These are phyloP conservation scores for Cynaeus angustus DNA, from an alignment of 2,888 invertebrate species.

Conservation along the genomic window DNA sequence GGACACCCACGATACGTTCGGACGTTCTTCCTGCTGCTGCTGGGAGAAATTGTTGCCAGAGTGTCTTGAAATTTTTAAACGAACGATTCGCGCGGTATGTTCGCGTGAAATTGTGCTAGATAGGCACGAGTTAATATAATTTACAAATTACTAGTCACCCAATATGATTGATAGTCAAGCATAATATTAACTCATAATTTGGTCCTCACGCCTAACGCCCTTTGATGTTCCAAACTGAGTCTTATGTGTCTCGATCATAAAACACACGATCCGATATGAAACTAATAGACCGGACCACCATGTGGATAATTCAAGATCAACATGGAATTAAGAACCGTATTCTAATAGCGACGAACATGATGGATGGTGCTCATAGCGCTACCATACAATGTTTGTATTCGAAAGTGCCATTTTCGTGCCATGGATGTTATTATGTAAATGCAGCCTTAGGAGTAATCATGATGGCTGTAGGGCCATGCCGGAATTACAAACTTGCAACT, in stretches of 20 bases:
- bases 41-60: too few species aligned
- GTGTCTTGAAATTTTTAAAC: too few species aligned
- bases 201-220: conserved; percentile 45
- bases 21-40: too few species aligned
- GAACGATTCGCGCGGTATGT: not conserved
- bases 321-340: conserved; percentile 44
- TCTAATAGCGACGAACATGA: conserved; percentile 38
- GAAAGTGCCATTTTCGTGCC: conserved; percentile 46
- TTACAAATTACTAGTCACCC: conserved; percentile 49
- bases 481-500: conserved; percentile 20
- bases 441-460: conserved; percentile 34
- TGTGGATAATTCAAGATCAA: conserved; percentile 44
- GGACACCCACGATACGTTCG: not conserved
- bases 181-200: conserved; percentile 45
- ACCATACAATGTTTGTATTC: conserved; percentile 44
- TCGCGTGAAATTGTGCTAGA: conserved; percentile 36
- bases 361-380: conserved; percentile 41
- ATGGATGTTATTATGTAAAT: conserved; percentile 51
- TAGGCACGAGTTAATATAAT: conserved; percentile 46
- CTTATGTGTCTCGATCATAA: conserved; percentile 32
- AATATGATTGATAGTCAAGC: conserved; percentile 48
- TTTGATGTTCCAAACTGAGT: conserved; percentile 34
- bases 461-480: conserved; percentile 43
- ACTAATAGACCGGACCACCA: conserved; percentile 39
- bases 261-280: conserved; percentile 22